Percentiles rank a stretch among this genome's conserved stretches.
Conservation (phyloP, 2,797 vertebrate genomes). For the Lutjanus argentimaculatus region DNA sequence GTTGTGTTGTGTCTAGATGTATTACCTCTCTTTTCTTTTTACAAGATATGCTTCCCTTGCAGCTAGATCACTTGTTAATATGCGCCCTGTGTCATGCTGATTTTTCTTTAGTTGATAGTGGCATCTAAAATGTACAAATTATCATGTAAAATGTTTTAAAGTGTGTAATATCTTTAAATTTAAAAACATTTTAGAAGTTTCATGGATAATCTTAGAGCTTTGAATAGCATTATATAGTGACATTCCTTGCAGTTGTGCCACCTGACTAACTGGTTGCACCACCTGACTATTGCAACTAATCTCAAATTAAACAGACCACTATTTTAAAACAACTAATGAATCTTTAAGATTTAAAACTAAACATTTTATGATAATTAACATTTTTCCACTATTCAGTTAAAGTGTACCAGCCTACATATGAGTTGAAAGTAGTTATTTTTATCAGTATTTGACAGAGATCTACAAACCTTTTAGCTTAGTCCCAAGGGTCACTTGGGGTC, state of each 20-base stretch:
- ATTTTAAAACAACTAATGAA: too few relatives aligned
- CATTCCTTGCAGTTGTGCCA: neutral
- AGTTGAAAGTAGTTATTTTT: neutral
- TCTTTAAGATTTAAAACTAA: too few relatives aligned
- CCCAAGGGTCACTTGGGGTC: neutral
- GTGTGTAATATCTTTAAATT: neutral
- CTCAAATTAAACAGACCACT: neutral
- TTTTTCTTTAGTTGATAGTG: neutral
- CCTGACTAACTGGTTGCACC: neutral
- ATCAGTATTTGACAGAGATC: neutral
- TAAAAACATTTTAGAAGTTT: conserved; percentile 2
- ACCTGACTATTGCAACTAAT: neutral
- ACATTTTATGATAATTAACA: neutral
- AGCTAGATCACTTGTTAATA: neutral
- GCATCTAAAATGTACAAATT: conserved; percentile 1
- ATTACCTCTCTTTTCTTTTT: neutral
- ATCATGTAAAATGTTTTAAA: conserved; percentile 1
- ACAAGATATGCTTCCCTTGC: neutral
- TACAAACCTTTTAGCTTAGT: neutral
- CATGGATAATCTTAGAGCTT: neutral
- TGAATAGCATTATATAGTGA: neutral
- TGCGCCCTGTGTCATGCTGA: neutral
- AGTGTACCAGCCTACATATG: neutral
- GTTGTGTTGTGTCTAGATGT: neutral
- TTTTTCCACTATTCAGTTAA: neutral